Base-by-base conservation (phyloP, 2,888 invertebrate genomes). In the Uloborus plumipes region DNA sequence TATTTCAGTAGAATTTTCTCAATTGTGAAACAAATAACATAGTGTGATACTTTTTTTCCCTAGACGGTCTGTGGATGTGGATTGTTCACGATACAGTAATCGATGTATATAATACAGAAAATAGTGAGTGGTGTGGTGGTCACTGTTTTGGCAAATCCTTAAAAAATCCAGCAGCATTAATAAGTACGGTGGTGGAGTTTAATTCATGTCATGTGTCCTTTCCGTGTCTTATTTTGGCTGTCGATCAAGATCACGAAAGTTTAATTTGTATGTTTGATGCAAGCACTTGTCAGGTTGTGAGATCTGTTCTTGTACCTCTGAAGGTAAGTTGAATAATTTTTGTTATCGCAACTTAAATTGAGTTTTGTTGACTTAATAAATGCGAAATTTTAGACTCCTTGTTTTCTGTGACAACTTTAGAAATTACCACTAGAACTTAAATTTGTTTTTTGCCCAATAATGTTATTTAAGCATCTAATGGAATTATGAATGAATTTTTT, bases 61-160 rank as follows among this genome's bases (percentile, higher is more conserved):
- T 9, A 84, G 84, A 76, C 81, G 80, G 81, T 4, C 49, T 67
- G 18, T 84, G 81, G 81, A 39, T 73, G 70, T 84, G 81, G 58
- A n/a, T 77, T 2, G 73, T 77, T 1, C 71, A 67, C 53, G 74
- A 70, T 22, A 72, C 84, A 14, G 49, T 61, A 15, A 76, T 84
- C 13, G 70, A 79, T 26, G 49, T 84, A 22, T 82, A 70, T 65
- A 69, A 51, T 39, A 76, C 76, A 6, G 72, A 83, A 53, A 84
- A 20, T 58, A 59, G 74, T 31, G 79, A 79, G 59, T 74, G 75
- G 74, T 72, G 64, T 65, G 83, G 84, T 2, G 66, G 67, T 18
- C 64, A 76, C 53, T 73, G 58, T 59, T 77, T 81, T 73, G 64
- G 59, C 59, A 50, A 78, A 20, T 66, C 71, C 9, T 61, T 75